phyloP scores from a whole-genome alignment of 2,797 vertebrate genomes.

The Sciurus vulgaris region DNA sequence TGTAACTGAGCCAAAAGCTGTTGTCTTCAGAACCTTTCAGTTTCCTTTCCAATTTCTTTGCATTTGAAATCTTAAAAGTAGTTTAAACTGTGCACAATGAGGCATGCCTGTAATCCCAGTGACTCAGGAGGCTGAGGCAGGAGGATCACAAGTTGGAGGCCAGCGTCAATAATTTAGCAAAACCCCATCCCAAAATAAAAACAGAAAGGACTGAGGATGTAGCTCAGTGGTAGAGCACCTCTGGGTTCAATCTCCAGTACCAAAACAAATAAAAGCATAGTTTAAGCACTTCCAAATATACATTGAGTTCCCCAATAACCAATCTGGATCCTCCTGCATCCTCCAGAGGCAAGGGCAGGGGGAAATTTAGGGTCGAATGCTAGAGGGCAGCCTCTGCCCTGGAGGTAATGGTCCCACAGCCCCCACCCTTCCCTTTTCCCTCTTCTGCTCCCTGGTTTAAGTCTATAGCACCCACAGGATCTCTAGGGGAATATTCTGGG shows the following conservation, averaged over 20 bases:
- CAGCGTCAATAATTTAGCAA: too few species aligned
- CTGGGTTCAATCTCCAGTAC: too few species aligned
- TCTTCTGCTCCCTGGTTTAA: background rate
- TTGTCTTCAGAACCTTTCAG: constrained; percentile 31
- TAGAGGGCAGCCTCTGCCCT: background rate
- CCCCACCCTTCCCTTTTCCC: background rate
- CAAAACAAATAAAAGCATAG: background rate
- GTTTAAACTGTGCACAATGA: too few species aligned
- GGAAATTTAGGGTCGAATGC: background rate
- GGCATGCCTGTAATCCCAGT: too few species aligned
- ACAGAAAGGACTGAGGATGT: too few species aligned
- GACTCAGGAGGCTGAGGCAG: too few species aligned
- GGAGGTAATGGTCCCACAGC: background rate
- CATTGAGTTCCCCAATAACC: background rate
- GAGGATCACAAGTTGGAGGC: too few species aligned
- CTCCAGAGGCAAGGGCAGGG: background rate
- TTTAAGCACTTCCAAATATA: background rate
- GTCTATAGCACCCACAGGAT: background rate
- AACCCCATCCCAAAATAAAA: too few species aligned
- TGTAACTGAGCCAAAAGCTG: background rate
- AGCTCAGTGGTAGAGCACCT: too few species aligned
- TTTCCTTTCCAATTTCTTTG: background rate
- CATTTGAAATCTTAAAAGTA: constrained; percentile 55
- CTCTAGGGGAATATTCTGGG: background rate
- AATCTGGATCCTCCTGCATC: background rate